Evolutionary conservation across 2,888 invertebrate genomes (phyloP), one percentile per base, ranked within the genome.

Genomic region (Scaptomyza polygonia): DNA sequence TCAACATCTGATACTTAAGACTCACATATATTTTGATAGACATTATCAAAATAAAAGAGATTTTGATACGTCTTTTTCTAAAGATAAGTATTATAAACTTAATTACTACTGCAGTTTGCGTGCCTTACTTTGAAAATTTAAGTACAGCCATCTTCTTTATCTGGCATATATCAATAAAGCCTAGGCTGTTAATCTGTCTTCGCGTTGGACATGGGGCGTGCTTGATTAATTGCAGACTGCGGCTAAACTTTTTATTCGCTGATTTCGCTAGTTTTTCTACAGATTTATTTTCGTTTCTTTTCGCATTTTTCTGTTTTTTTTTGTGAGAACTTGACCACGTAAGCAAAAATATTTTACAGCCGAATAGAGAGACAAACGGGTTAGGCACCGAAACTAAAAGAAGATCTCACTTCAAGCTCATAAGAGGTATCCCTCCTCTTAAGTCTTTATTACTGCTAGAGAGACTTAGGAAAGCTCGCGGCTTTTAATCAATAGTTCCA

Each of bases 151-250:
- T 21, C 21, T 21, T 25, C 25, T 5, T 16, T 62, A 79, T 77
- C 59, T 52, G 6, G n/a, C 34, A 43, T 52, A 16, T 36, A 69
- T 62, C 55, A 62, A 69, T 69, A 58, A 45, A n/a, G n/a, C n/a
- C 21, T 42, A 32, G 14, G 39, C 16, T 9, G 18, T 34, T 21
- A 25, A 43, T 58, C 30, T 29, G 43, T 27, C 57, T 45, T 18
- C 45, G 54, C 55, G 40, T 59, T 64, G 58, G 54, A 70, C 67
- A 59, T 64, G 71, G 66, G 67, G 67, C 42, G 58, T 63, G 36
- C 86, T 85, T 84, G 80, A 84, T 85, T 85, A 84, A 84, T 84
- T 85, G 83, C 78, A 62, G 69, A 78, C 78, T 73, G 72, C 27
- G 78, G 80, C 76, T 77, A 76, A 73, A 68, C 62, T 67, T 77